phyloP scores from a whole-genome alignment of 2,888 invertebrate species.

The Fragum whitleyi region DNA sequence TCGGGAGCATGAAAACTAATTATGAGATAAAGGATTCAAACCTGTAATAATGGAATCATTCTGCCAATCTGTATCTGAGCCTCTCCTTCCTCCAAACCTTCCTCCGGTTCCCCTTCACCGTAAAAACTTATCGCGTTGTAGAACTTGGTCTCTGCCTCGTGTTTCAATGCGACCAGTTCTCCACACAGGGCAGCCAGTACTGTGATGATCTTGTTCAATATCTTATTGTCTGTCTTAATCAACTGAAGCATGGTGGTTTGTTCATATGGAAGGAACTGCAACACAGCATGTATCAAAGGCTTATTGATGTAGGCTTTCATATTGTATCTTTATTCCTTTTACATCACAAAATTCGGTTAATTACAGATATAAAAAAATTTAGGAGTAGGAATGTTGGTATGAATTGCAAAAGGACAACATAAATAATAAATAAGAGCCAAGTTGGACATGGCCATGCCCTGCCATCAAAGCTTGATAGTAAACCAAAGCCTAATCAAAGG shows the following conservation, averaged over 20 bases:
- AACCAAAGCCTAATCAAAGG: too few relatives aligned
- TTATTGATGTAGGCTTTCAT: too few relatives aligned
- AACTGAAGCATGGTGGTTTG: conserved; percentile 89
- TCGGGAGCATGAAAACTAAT: too few relatives aligned
- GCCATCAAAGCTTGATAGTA: too few relatives aligned
- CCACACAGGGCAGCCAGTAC: conserved; percentile 92
- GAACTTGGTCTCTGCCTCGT: conserved; percentile 88
- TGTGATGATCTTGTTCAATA: conserved; percentile 89
- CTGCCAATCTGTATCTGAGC: conserved; percentile 86
- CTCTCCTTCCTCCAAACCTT: conserved; percentile 85
- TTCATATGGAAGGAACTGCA: conserved; percentile 87
- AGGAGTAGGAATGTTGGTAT: too few relatives aligned
- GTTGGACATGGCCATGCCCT: too few relatives aligned
- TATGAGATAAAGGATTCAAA: conserved; percentile 60
- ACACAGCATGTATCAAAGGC: not conserved
- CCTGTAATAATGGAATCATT: conserved; percentile 86
- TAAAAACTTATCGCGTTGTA: conserved; percentile 89
- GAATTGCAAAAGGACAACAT: too few relatives aligned
- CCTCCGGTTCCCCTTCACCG: conserved; percentile 88
- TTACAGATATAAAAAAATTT: not conserved
- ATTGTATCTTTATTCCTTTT: too few relatives aligned
- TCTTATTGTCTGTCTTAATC: conserved; percentile 93
- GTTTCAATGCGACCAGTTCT: conserved; percentile 90
- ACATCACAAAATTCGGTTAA: too few relatives aligned
- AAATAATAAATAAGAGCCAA: too few relatives aligned